Base-by-base conservation (phyloP, 2,113 vertebrate genomes). In the Erythrocercus mccallii region DNA sequence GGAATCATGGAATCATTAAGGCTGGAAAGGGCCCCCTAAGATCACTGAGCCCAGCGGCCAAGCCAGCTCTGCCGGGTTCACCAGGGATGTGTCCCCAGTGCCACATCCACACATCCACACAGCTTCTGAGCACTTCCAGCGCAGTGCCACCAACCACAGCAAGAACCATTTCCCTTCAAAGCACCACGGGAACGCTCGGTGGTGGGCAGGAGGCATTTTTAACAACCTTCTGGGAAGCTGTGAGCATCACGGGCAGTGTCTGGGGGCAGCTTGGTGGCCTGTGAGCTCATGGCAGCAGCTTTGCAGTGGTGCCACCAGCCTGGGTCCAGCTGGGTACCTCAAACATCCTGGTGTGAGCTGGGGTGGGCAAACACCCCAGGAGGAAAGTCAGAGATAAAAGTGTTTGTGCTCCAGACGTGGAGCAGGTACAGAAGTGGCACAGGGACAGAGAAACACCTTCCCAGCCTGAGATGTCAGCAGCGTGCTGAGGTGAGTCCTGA, bases 121-220 rank as follows among this genome's bases (percentile, higher is more conserved):
- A 5, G 24, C 16, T 31, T 22, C 1, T 1, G 15, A 8, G 57
- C 35, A 2, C 42, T 27, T 5, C 28, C 50, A 58, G 76, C 58
- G 37, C 2, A 3, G 27, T 11, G 68, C 68, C 86, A 21, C 33
- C 2, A 21, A 1, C 33, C 61, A 5, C 28, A 24, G 15, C 30
- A 6, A 27, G 66, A 35, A 7, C 33, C 47, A 5, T 42, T 50
- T 44, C 17, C 62, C 66, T 35, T 9, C 44, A 0, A 3, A 44
- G 47, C 0, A 12, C 44, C 19, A 0, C 0, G 5, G 8, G 19
- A 23, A 15, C 0, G 20, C 27, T 24, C 72, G 3, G 38, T 2
- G 60, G 5, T 0, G 18, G 53, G 37, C 62, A 38, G 15, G 2
- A 2, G 2, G 17, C 1, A 2, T 6, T 62, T 62, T 30, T 0